Evolutionary conservation across 2,888 invertebrate genomes (phyloP).

Genomic region (Rhaphigaster nebulosa): DNA sequence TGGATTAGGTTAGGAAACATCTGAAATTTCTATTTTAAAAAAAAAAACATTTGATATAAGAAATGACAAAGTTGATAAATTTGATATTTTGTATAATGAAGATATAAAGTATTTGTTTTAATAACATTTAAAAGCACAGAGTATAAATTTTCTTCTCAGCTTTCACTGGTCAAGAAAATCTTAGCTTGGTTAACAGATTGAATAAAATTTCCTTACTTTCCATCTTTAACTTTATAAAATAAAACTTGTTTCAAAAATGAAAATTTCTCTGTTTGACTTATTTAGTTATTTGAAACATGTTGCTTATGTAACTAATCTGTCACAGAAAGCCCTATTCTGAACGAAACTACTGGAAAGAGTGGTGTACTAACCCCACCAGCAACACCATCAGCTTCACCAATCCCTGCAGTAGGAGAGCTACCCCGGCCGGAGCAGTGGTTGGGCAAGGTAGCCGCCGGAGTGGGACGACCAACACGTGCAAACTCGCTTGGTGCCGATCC

Average conservation of each 20-base stretch:
- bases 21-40: too few species aligned
- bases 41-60: neutral
- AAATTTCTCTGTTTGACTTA: neutral
- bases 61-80: too few species aligned
- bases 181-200: too few species aligned
- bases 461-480: constrained; percentile 69
- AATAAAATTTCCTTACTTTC: too few species aligned
- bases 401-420: constrained; percentile 68
- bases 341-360: constrained; percentile 52
- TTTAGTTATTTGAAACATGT: neutral
- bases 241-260: neutral
- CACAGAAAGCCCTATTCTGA: constrained; percentile 52
- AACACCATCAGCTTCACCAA: constrained; percentile 66
- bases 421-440: constrained; percentile 89
- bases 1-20: too few species aligned
- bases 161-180: too few species aligned
- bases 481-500: constrained; percentile 74
- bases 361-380: constrained; percentile 66
- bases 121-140: too few species aligned
- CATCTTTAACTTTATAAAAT: neutral
- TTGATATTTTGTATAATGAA: too few species aligned
- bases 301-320: constrained; percentile 36
- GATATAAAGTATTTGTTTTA: too few species aligned
- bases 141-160: too few species aligned
- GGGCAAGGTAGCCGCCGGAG: constrained; percentile 78